Evolutionary conservation across 2,888 invertebrate genomes (phyloP), one percentile per base, ranked within the genome.

Genomic region (Amphiduros pacificus): DNA sequence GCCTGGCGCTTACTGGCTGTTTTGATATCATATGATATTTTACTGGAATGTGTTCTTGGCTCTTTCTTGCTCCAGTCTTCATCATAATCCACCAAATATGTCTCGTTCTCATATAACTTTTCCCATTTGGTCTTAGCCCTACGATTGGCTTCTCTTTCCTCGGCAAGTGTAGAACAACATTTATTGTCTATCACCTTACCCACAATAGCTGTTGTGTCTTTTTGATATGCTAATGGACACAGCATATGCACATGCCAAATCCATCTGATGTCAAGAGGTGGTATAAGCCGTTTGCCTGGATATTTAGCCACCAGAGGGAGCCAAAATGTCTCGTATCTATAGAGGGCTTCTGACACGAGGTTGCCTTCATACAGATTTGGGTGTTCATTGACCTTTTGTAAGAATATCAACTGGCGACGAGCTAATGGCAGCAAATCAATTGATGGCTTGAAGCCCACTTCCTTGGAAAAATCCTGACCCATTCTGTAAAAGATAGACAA

Each of bases 251-350:
- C 80, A 67, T 84, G 84, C 84, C 84, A 84, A 2, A 84, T 73
- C 84, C 84, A 84, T 59, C 83, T 82, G 14, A 84, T 81, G 66
- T 84, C 84, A 64, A 84, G 71, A 20, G 84, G 84, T 36, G 85
- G 73, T 84, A 84, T 84, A 55, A 75, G 66, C 20, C 73, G 71
- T 17, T 73, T 71, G 5, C 69, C 70, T 36, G 74, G 68, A 28
- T 51, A n/a, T 52, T 73, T 28, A 14, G 79, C 80, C 59, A 82
- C 82, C 63, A 84, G 71, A 20, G 84, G 84, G 40, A 85, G 73
- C 85, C 85, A 85, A 57, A 74, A 77, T 27, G 70, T 72, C 70
- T 85, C 84, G 70, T 84, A 55, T 24, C 55, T 31, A 2, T 44
- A 28, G 28, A 44, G 26, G 55, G 55, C 55, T 22, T 20, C 48